Percentiles rank a stretch among this genome's conserved stretches.
Evolutionary conservation across 2,797 vertebrate genomes (phyloP).

Genomic region (Melanotaenia pygmaea): DNA sequence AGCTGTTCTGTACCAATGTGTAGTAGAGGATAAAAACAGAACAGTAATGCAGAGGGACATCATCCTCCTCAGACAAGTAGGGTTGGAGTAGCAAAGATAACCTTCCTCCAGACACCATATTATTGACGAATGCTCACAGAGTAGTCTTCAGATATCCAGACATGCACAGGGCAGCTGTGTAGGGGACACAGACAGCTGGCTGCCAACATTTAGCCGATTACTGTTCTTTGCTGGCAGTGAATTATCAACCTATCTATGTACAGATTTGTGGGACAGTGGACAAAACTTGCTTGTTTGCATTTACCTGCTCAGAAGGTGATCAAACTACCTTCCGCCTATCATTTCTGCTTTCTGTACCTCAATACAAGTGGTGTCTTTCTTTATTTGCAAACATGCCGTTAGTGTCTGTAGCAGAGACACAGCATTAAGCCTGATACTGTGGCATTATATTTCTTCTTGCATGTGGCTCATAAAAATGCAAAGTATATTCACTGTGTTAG

Average conservation of each 20-base stretch:
- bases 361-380: neutral
- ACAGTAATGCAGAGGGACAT: neutral
- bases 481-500: neutral
- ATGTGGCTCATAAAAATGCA: slow-evolving; percentile 39
- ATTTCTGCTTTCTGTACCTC: too few species aligned
- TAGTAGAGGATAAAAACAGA: neutral
- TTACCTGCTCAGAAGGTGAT: too few species aligned
- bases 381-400: slow-evolving; percentile 29
- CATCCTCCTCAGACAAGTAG: neutral
- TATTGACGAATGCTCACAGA: slow-evolving; percentile 58
- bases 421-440: slow-evolving; percentile 1
- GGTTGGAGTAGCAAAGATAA: slow-evolving; percentile 39
- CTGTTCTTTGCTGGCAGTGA: neutral
- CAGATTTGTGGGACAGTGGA: neutral
- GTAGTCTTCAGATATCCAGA: slow-evolving; percentile 64
- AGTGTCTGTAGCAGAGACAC: neutral
- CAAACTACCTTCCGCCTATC: too few species aligned
- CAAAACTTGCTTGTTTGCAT: too few species aligned
- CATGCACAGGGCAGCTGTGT: slow-evolving; percentile 17
- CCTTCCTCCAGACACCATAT: slow-evolving; percentile 48
- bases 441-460: neutral
- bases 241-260: neutral
- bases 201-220: slow-evolving; percentile 21
- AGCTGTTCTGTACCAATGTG: neutral
- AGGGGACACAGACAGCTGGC: slow-evolving; percentile 8